These are phyloP conservation scores for Danaus chrysippus DNA, from an alignment of 2,888 invertebrate species.

Conservation along the genomic window DNA sequence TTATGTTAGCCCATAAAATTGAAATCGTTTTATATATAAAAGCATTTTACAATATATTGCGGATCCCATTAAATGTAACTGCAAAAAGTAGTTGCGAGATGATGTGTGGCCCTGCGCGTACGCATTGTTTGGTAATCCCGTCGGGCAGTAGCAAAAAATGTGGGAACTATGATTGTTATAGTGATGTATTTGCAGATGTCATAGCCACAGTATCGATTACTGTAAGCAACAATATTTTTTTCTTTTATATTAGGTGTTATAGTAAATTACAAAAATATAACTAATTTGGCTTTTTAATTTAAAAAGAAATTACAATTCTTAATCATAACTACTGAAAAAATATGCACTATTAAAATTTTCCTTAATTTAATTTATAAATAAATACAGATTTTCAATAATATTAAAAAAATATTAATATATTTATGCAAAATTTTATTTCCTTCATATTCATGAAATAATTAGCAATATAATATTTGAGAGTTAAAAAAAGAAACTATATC, in stretches of 20 bases:
- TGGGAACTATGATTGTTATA: conserved; percentile 56
- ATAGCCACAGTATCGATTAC: conserved; percentile 24
- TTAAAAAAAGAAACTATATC: conserved; percentile 35
- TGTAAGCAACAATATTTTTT: neutral
- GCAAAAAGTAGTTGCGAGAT: conserved; percentile 61
- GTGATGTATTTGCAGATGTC: conserved; percentile 37
- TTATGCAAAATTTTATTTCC: too few species aligned
- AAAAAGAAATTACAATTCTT: too few species aligned
- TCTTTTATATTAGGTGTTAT: neutral
- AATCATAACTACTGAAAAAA: too few species aligned
- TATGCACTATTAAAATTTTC: too few species aligned
- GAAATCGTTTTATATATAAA: conserved; percentile 28
- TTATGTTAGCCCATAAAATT: conserved; percentile 16
- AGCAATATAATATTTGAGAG: neutral
- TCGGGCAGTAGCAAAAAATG: conserved; percentile 61
- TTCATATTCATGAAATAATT: neutral
- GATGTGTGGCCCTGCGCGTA: conserved; percentile 63
- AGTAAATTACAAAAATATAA: too few species aligned
- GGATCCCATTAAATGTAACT: conserved; percentile 64
- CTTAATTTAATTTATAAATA: too few species aligned
- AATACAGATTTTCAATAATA: too few species aligned
- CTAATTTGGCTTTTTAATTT: too few species aligned
- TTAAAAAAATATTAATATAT: too few species aligned
- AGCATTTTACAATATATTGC: conserved; percentile 52
- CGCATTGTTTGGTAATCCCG: conserved; percentile 68